Percentiles rank a stretch among this genome's conserved stretches.
phyloP scores from a whole-genome alignment of 2,113 vertebrate genomes.

The Etia nguti region DNA sequence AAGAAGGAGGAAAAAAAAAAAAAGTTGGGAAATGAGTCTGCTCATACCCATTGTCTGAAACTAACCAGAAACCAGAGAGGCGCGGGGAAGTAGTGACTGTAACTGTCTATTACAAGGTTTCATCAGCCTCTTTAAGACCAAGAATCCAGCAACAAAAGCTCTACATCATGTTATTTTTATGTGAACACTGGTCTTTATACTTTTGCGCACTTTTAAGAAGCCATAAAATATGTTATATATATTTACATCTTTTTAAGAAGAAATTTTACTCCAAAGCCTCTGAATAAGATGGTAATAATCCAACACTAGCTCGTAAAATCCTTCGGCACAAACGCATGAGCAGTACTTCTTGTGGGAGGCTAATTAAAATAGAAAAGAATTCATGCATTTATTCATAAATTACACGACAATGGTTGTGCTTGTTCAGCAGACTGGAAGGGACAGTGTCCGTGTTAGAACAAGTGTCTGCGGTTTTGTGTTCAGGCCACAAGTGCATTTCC shows the following conservation, averaged over 20 bases:
- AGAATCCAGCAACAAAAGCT: background rate
- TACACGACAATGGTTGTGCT: background rate
- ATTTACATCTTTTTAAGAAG: background rate
- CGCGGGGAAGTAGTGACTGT: background rate
- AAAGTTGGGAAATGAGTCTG: conserved; percentile 61
- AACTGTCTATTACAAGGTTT: conserved; percentile 20
- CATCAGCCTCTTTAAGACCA: conserved; percentile 37
- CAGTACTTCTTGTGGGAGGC: background rate
- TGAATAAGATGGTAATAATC: background rate
- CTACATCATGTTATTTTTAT: background rate
- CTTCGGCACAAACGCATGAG: background rate
- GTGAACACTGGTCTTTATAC: background rate
- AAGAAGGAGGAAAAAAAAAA: conserved; percentile 48
- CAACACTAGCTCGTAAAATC: background rate
- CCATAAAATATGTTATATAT: background rate
- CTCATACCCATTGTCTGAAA: conserved; percentile 74
- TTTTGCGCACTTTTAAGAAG: background rate
- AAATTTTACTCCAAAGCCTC: background rate
- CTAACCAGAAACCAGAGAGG: conserved; percentile 75
- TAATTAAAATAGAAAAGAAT: background rate
- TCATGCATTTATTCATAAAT: background rate
- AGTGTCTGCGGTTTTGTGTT: background rate
- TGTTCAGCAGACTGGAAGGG: background rate
- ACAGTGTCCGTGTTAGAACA: background rate
- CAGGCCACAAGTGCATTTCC: background rate